phyloP scores from a whole-genome alignment of 2,797 vertebrate species.

The Platyrinchus mystaceus region DNA sequence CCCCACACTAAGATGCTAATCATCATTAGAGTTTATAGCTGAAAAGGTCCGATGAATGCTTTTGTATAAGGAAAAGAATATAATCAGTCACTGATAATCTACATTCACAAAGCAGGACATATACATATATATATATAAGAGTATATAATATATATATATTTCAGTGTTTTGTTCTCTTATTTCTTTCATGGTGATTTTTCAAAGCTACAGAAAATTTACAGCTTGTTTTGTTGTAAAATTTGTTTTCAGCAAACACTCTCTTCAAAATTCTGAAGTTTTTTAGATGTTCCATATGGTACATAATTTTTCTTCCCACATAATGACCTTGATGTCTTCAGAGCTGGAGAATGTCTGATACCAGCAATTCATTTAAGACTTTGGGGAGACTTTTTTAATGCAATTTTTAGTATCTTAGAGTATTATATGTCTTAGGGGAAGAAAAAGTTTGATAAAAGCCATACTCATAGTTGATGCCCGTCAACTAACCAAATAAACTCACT shows the following conservation, averaged over 20 bases:
- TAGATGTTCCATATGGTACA: slow-evolving; percentile 13
- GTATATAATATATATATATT: background rate
- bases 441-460: background rate
- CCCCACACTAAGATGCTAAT: background rate
- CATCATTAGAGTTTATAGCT: background rate
- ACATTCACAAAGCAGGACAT: background rate
- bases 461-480: background rate
- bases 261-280: slow-evolving; percentile 28
- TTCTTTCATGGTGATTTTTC: background rate
- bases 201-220: slow-evolving; percentile 11
- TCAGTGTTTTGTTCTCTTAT: background rate
- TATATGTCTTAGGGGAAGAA: background rate
- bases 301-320: slow-evolving; percentile 3
- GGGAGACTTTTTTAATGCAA: background rate
- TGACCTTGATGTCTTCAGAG: background rate
- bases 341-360: background rate
- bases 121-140: too few relatives aligned
- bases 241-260: slow-evolving; percentile 21
- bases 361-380: background rate
- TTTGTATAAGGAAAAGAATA: background rate
- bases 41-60: background rate
- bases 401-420: background rate
- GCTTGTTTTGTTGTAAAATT: background rate
- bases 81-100: background rate
- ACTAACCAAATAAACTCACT: background rate